Percentiles rank a stretch among this genome's conserved stretches.
Evolutionary conservation across 2,888 invertebrate species (phyloP).

Genomic region (Cecidostiba fungosa): DNA sequence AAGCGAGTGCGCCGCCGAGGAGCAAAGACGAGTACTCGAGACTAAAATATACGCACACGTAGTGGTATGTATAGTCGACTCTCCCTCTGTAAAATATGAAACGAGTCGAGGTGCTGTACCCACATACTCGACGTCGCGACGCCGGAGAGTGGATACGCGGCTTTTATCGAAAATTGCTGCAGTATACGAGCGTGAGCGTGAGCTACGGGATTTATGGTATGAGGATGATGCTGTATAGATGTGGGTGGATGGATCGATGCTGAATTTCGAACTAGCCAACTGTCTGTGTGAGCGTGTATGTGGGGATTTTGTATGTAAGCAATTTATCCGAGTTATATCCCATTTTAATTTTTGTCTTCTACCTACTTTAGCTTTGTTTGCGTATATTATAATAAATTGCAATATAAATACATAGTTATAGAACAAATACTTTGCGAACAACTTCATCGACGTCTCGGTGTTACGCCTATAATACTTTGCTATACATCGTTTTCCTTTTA

Average conservation of each 20-base stretch:
- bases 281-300: too few species aligned
- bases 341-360: too few species aligned
- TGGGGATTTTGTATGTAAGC: not conserved
- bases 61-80: not conserved
- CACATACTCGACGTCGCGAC: not conserved
- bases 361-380: too few species aligned
- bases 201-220: not conserved
- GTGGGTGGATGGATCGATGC: not conserved
- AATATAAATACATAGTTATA: too few species aligned
- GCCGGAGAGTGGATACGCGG: not conserved
- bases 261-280: not conserved
- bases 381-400: too few species aligned
- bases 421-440: too few species aligned
- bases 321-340: not conserved
- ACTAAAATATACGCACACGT: not conserved
- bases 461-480: not conserved
- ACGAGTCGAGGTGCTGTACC: not conserved
- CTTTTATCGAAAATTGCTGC: conserved; percentile 22
- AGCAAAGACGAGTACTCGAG: not conserved
- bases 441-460: too few species aligned
- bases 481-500: not conserved
- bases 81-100: not conserved
- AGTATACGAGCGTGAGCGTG: not conserved
- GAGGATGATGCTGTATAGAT: not conserved
- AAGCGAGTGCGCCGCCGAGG: too few species aligned